These are phyloP conservation scores for Cotesia chilonis DNA, from an alignment of 1,140 invertebrate species.

Conservation along the genomic window DNA sequence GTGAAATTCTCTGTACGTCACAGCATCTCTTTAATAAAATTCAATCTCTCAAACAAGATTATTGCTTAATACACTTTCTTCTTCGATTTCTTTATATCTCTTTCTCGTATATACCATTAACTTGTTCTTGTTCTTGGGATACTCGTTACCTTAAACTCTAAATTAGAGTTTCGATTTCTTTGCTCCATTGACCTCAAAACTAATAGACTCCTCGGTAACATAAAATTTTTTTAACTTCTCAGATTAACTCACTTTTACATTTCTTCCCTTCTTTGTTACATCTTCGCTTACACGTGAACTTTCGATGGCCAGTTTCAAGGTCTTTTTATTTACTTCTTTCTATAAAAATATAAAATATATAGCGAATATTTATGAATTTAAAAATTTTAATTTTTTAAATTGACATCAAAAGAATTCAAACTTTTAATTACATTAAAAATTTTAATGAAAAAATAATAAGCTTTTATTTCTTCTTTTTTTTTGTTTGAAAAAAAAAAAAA, in stretches of 20 bases:
- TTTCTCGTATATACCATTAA: no score
- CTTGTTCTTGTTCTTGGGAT: neutral
- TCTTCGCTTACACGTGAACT: neutral
- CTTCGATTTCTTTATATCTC: neutral
- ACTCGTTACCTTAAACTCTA: neutral
- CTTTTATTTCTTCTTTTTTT: no score
- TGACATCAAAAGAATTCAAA: neutral
- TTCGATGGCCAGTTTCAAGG: slow-evolving; percentile 22
- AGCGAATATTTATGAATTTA: no score
- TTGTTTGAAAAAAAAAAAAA: no score
- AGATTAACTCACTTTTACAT: no score
- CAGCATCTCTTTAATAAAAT: slow-evolving; percentile 19
- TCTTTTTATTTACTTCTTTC: neutral
- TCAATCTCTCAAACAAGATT: neutral
- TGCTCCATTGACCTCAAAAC: neutral
- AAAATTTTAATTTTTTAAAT: neutral
- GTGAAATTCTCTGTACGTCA: slow-evolving; percentile 24
- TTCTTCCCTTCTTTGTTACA: no score
- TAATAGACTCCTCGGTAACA: no score
- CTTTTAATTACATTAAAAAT: neutral
- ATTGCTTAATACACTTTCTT: slow-evolving; percentile 2
- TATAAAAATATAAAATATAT: no score
- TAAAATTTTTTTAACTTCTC: no score
- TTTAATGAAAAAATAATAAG: no score
- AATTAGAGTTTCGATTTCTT: neutral